phyloP scores from a whole-genome alignment of 2,113 vertebrate species.

The Hydrochoerus hydrochaeris region DNA sequence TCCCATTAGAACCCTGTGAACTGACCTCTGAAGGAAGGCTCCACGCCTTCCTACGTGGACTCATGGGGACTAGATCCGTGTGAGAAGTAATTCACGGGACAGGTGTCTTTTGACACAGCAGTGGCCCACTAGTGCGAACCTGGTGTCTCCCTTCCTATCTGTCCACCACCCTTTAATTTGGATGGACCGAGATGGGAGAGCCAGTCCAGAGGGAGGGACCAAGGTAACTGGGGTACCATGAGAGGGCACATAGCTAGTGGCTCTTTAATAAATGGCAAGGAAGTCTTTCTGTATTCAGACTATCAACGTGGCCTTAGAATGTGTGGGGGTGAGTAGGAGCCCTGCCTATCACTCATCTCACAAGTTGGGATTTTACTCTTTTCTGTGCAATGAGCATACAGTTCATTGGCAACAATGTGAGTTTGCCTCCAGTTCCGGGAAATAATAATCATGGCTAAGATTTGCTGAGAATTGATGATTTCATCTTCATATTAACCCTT shows the following conservation, averaged over 20 bases:
- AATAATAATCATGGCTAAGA: not conserved
- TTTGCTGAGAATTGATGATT: not conserved
- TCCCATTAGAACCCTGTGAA: not conserved
- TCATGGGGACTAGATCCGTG: not conserved
- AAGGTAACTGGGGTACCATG: accelerated
- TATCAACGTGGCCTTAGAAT: not conserved
- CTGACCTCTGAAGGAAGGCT: not conserved
- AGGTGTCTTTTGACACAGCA: not conserved
- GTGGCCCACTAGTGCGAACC: too few relatives aligned
- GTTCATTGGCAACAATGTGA: not conserved
- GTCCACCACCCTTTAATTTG: not conserved
- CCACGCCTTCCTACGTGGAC: not conserved
- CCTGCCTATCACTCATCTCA: not conserved
- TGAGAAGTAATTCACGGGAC: not conserved
- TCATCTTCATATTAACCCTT: not conserved
- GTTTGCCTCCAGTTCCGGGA: not conserved
- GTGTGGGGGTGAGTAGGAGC: not conserved
- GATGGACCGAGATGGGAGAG: not conserved
- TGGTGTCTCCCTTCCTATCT: not conserved
- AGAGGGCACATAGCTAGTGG: not conserved
- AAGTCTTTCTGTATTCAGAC: not conserved
- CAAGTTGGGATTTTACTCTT: too few relatives aligned
- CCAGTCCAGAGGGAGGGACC: not conserved
- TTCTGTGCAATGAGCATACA: not conserved
- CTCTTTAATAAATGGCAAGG: not conserved